Conservation (phyloP, 2,113 vertebrate species). For the Coptodon bakossiorum region DNA sequence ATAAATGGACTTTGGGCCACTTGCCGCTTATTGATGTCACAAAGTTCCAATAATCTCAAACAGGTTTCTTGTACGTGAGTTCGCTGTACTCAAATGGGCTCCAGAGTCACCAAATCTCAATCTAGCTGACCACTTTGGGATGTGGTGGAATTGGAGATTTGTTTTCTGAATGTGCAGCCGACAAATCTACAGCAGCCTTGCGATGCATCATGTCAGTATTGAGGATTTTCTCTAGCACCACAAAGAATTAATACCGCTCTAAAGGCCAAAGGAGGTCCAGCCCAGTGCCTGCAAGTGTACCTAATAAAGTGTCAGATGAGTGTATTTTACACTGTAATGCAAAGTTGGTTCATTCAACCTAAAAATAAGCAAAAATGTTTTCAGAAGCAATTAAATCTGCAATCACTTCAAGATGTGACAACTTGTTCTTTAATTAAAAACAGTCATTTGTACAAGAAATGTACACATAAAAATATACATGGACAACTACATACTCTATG, state of each 20-base stretch:
- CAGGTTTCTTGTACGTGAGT: not conserved
- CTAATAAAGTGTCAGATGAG: not conserved
- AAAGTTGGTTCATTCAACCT: not conserved
- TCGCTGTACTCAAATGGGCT: not conserved
- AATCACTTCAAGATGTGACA: slow-evolving; percentile 42
- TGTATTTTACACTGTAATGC: not conserved
- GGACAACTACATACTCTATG: slow-evolving; percentile 59
- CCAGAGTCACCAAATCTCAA: not conserved
- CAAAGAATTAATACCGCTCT: not conserved
- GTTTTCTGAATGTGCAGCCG: not conserved
- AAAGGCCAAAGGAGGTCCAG: not conserved
- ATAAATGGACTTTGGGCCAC: not conserved
- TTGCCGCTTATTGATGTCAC: not conserved
- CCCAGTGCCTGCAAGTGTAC: not conserved
- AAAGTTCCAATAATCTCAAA: not conserved
- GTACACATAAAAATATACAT: slow-evolving; percentile 84
- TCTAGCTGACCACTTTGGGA: not conserved
- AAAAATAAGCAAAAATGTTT: not conserved
- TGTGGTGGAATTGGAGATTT: not conserved
- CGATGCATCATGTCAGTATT: not conserved
- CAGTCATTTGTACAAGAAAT: slow-evolving; percentile 84
- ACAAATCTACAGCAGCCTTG: not conserved
- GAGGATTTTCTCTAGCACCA: not conserved
- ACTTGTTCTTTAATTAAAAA: slow-evolving; percentile 76
- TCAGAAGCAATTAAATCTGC: not conserved